A percentile compares a stretch with the other conserved stretches of the same genome.
phyloP scores from a whole-genome alignment of 2,797 vertebrate genomes.

The Sylvilagus floridanus region DNA sequence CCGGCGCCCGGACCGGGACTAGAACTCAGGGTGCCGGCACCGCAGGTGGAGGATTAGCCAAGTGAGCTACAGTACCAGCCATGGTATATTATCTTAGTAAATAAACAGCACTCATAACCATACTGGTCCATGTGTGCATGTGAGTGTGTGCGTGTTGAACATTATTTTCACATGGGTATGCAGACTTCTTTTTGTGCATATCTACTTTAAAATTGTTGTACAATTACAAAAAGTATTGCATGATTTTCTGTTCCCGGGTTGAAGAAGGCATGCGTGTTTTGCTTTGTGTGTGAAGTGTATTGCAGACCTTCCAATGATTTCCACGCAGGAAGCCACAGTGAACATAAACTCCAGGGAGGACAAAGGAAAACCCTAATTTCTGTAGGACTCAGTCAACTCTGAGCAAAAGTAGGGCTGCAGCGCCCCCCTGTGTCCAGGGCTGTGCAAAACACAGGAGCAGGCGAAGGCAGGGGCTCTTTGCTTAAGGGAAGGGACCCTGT shows the following conservation, averaged over 20 bases:
- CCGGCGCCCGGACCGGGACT: too few relatives aligned
- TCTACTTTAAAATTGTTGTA: not conserved
- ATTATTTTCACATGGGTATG: not conserved
- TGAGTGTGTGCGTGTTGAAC: not conserved
- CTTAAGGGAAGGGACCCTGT: not conserved
- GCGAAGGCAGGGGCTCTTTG: not conserved
- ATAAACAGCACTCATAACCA: not conserved
- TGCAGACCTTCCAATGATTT: not conserved
- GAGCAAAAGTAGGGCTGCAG: slow-evolving; percentile 50
- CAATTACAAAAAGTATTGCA: not conserved
- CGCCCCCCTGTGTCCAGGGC: slow-evolving; percentile 49
- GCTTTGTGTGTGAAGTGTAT: not conserved
- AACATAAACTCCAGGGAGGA: not conserved
- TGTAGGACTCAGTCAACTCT: not conserved
- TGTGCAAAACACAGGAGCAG: not conserved
- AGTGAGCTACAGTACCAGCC: too few relatives aligned
- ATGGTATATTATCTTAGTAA: slow-evolving; percentile 21
- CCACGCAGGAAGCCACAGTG: not conserved
- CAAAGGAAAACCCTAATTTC: not conserved
- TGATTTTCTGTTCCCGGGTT: not conserved
- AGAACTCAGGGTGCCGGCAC: too few relatives aligned
- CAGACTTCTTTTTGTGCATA: not conserved
- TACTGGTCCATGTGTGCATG: rapidly evolving
- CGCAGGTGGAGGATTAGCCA: too few relatives aligned
- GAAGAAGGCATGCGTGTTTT: not conserved